Evolutionary conservation across 1,140 invertebrate species (phyloP).

Genomic region (Neotoxoptera formosana): DNA sequence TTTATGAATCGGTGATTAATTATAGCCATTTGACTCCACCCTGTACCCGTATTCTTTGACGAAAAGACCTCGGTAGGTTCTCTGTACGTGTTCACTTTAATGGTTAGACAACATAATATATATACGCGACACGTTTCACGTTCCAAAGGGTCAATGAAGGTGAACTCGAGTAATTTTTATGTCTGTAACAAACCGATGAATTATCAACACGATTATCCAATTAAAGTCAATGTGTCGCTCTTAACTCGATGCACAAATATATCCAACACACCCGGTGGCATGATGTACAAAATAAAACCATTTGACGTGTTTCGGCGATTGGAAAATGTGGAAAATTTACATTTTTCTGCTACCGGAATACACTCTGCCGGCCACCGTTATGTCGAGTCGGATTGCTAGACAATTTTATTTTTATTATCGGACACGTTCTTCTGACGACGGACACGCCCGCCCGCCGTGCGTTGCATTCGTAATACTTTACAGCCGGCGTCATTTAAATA

Average conservation of each 20-base stretch:
- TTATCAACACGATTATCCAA: not conserved
- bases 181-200: not conserved
- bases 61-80: not conserved
- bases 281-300: not conserved
- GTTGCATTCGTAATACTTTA: not conserved
- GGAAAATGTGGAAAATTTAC: not conserved
- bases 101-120: not conserved
- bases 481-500: constrained; percentile 33
- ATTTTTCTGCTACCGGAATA: not conserved
- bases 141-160: not conserved
- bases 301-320: not conserved
- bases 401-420: not conserved
- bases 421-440: not conserved
- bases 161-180: not conserved
- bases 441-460: not conserved
- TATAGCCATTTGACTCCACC: constrained; percentile 34
- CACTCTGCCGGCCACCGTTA: too few relatives aligned
- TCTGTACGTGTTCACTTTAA: not conserved
- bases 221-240: not conserved
- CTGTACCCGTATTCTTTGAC: constrained; percentile 18
- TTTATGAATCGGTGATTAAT: constrained; percentile 50
- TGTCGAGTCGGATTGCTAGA: not conserved
- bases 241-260: not conserved
- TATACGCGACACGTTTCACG: not conserved
- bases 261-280: not conserved